These are phyloP conservation scores for Gastrophysa polygoni DNA, from an alignment of 2,888 invertebrate genomes.

Conservation along the genomic window DNA sequence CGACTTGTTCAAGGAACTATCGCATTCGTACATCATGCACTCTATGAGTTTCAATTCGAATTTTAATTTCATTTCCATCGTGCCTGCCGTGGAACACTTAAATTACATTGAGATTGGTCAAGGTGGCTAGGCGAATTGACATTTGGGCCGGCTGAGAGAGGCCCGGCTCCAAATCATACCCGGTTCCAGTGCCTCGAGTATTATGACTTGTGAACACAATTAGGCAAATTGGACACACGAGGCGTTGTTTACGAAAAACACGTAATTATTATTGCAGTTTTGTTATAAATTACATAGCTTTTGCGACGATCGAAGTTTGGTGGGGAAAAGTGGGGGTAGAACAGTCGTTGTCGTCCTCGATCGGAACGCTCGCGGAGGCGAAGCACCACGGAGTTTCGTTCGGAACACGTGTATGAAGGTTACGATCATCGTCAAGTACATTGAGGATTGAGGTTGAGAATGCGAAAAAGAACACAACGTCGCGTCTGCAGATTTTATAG, in stretches of 20 bases:
- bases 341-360: slow-evolving; percentile 50
- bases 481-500: background rate
- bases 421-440: slow-evolving; percentile 34
- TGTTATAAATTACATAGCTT: background rate
- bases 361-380: slow-evolving; percentile 52
- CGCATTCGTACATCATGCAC: no score
- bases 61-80: slow-evolving; percentile 5
- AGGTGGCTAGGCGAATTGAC: slow-evolving; percentile 51
- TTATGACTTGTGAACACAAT: slow-evolving; percentile 11
- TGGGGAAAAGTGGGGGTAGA: slow-evolving; percentile 27
- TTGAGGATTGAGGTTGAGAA: slow-evolving; percentile 13
- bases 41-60: no score
- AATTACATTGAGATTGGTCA: slow-evolving; percentile 58
- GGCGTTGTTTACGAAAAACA: background rate
- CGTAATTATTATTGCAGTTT: no score
- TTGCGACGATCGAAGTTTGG: slow-evolving; percentile 19
- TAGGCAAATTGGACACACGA: slow-evolving; percentile 2
- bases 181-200: slow-evolving; percentile 9
- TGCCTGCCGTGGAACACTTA: slow-evolving; percentile 36
- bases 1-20: no score
- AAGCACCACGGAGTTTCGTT: slow-evolving; percentile 47
- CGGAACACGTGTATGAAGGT: slow-evolving; percentile 50
- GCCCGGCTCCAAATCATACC: slow-evolving; percentile 42
- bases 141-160: slow-evolving; percentile 28
- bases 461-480: slow-evolving; percentile 7